Conservation (phyloP, 2,113 vertebrate species). For the Psittacara wagleri region DNA sequence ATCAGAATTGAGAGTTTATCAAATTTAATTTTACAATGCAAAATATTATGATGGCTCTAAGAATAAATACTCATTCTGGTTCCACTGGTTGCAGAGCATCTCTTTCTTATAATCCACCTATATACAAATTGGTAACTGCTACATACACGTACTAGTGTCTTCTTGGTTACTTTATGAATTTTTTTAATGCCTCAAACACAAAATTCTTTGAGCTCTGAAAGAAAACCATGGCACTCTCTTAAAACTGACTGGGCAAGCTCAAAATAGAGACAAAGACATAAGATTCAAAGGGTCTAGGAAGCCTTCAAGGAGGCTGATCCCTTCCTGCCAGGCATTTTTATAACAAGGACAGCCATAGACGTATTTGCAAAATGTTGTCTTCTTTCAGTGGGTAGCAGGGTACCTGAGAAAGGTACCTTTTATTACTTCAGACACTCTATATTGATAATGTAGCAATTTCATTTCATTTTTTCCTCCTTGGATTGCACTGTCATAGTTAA, state of each 20-base stretch:
- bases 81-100: rapidly evolving
- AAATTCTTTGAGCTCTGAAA: background rate
- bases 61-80: background rate
- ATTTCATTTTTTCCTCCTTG: background rate
- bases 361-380: background rate
- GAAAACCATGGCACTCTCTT: background rate
- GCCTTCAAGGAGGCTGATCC: background rate
- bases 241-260: background rate
- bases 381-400: background rate
- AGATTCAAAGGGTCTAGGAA: background rate
- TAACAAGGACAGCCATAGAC: background rate
- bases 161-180: background rate
- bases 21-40: background rate
- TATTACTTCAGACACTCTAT: background rate
- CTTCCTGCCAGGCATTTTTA: background rate
- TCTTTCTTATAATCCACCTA: background rate
- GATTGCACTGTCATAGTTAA: background rate
- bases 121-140: background rate
- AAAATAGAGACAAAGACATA: background rate
- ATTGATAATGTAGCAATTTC: background rate
- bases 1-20: background rate
- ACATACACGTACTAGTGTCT: background rate
- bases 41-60: background rate
- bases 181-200: background rate
- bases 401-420: background rate